Base-by-base conservation (phyloP, 1,140 invertebrate genomes). In the Drosophila subobscura region DNA sequence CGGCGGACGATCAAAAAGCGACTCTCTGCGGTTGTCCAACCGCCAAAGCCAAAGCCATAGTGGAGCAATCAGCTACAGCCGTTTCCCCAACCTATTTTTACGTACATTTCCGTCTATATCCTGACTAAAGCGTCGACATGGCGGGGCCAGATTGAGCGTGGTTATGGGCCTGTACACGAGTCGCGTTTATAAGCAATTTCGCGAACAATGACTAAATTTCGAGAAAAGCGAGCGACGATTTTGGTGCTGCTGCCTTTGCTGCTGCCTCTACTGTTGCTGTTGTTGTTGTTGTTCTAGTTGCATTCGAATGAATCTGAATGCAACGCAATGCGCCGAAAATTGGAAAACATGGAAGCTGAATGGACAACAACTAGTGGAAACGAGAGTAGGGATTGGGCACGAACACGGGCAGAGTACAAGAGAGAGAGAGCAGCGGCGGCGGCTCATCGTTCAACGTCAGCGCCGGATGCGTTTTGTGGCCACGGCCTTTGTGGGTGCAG, bases 161-260 rank as follows among this genome's bases (percentile, higher is more conserved):
- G 67, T 83, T 41, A 50, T 16, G 6, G 40, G 22, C 40, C 10
- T 8, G 16, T 10, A 16, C 12, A n/a, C 54, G 74, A 44, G 53
- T 22, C 54, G 33, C 56, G 59, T 90, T 77, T 90, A 77, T 90
- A 79, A 88, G 81, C 76, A 75, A 88, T 90, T 90, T 83, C 71
- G 88, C 78, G 70, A 66, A 90, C 81, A 86, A 90, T 90, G 81
- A 83, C 86, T 79, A 88, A 86, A 90, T 81, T 90, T 77, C 56
- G 52, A 55, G 55, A 65, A 59, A 88, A 78, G 52, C 44, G 50
- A 52, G 64, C 29, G 33, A 37, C 41, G 44, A 4, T 27, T 37
- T 46, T 41, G 12, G 47, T 41, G 27, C 23, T 65, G 23, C 7
- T 53, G 51, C 4, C 56, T 57, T 1, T 41, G 27, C 23, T 65